Base-by-base conservation (phyloP, 2,888 invertebrate genomes). In the Ophion ellenae region DNA sequence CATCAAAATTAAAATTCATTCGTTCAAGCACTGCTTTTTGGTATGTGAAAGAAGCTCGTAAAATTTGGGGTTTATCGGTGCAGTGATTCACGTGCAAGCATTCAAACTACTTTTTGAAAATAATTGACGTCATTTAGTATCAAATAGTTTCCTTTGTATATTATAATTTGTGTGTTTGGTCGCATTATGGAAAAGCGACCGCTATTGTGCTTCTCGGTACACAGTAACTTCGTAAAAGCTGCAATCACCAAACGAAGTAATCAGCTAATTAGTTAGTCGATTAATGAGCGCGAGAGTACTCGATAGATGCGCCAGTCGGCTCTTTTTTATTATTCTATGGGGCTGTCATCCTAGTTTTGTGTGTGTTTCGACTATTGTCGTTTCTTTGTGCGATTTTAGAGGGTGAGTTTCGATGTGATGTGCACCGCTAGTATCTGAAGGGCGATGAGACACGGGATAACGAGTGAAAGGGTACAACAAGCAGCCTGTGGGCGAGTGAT, bases 331-430 rank as follows among this genome's bases (percentile, higher is more conserved):
- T 53, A 53, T 53, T 53, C 17, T 14, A 17, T 17, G 17, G 17
- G 53, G 14, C 17, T 17, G 40, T 9, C 40, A 6, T 9, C 9
- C 9, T 40, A 40, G 6, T 53, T 53, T 5, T 17, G 53, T 5
- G 5, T 53, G 53, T 53, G 5, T 14, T 17, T 17, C 53, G 11
- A 3, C 53, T 14, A 53, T 53, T 53, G 53, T 53, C 53, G 5
- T 14, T 53, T 53, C 53, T 53, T 53, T 53, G 53, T 17, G 53
- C 17, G 17, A 53, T 53, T 53, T 53, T 17, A 14, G 20, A 73
- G 32, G 20, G 36, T 57, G n/a, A 17, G 73, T 73, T 73, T 73
- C 59, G 59, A 73, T 73, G 59, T 73, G 36, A 59, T 59, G 36
- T 28, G n/a, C 36, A 71, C 10, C 53, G 53, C 4, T 9, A 45